These are phyloP conservation scores for Adela reaumurella DNA, from an alignment of 2,888 invertebrate genomes.

Conservation along the genomic window DNA sequence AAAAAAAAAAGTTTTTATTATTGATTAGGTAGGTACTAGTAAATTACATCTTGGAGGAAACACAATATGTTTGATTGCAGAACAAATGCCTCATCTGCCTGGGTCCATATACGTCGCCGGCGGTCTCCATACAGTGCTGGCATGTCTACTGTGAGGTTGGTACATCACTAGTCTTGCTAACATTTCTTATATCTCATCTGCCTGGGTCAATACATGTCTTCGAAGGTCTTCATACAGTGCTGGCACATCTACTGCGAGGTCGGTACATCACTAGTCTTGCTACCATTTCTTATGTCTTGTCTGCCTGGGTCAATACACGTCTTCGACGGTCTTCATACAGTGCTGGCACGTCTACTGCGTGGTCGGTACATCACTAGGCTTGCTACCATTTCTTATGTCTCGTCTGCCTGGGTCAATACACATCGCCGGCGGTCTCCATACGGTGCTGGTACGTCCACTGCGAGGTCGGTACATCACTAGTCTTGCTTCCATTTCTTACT, in stretches of 20 bases:
- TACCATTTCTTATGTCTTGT: too few relatives aligned
- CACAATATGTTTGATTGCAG: slow-evolving; percentile 28
- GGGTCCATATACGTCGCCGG: slow-evolving; percentile 79
- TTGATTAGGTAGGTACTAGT: too few relatives aligned
- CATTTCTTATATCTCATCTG: slow-evolving; percentile 91
- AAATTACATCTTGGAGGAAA: too few relatives aligned
- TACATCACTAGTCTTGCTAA: too few relatives aligned
- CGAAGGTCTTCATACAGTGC: slow-evolving; percentile 90
- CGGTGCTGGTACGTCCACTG: slow-evolving; percentile 98
- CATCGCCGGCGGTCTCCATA: slow-evolving; percentile 85
- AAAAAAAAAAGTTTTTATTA: too few relatives aligned
- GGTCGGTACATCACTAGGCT: too few relatives aligned
- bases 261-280: too few relatives aligned
- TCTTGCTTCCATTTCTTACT: too few relatives aligned
- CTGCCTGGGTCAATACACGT: slow-evolving; percentile 80
- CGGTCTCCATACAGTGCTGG: slow-evolving; percentile 94
- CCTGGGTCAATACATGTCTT: slow-evolving; percentile 79
- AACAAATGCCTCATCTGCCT: slow-evolving; percentile 88
- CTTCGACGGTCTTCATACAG: slow-evolving; percentile 88
- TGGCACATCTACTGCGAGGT: slow-evolving; percentile 96
- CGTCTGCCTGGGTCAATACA: slow-evolving; percentile 83
- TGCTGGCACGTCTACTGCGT: slow-evolving; percentile 98
- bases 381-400: too few relatives aligned
- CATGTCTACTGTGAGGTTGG: slow-evolving; percentile 93
- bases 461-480: too few relatives aligned